Conservation (phyloP, 2,797 vertebrate genomes). For the Crenichthys baileyi region DNA sequence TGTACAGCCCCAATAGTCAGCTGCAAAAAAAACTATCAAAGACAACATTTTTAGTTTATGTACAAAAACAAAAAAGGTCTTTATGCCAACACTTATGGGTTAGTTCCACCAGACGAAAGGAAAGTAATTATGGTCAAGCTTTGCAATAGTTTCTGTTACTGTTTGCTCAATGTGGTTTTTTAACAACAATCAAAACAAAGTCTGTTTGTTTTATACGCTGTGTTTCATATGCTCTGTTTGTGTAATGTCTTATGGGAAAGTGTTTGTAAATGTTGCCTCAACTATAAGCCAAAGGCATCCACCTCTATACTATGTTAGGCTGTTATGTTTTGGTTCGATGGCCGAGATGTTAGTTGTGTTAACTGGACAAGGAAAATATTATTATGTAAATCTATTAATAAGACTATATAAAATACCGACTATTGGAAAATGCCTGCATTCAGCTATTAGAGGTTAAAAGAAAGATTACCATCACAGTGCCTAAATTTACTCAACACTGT, state of each 20-base stretch:
- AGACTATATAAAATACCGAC: background rate
- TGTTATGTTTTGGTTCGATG: conserved; percentile 9
- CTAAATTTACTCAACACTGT: background rate
- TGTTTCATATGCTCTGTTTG: background rate
- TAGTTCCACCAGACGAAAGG: background rate
- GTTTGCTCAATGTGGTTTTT: background rate
- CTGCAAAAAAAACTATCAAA: background rate
- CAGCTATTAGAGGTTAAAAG: background rate
- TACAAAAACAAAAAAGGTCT: background rate
- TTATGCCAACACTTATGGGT: background rate
- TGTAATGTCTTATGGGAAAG: background rate
- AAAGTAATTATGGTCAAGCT: background rate
- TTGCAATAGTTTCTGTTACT: background rate
- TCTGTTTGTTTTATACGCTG: background rate
- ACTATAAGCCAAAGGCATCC: background rate
- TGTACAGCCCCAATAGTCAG: background rate
- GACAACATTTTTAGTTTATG: background rate
- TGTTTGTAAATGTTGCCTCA: background rate
- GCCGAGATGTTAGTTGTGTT: background rate
- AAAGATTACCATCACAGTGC: background rate
- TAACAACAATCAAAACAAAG: background rate
- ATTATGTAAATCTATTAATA: conserved; percentile 7
- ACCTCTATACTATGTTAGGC: background rate
- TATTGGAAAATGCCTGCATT: background rate
- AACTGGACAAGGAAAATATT: background rate